phyloP scores from a whole-genome alignment of 1,140 invertebrate genomes.

The Contarinia nasturtii region DNA sequence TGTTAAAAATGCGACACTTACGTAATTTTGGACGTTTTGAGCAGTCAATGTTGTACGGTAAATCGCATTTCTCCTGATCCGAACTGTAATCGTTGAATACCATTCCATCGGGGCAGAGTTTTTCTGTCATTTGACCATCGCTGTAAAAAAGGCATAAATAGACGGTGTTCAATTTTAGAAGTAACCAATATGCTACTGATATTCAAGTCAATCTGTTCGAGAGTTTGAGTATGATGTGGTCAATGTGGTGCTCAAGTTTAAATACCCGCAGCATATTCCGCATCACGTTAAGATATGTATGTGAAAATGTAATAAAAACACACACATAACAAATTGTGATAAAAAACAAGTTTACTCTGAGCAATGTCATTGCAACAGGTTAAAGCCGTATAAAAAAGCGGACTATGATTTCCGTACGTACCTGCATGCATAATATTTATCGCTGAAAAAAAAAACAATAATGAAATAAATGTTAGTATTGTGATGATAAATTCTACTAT shows the following conservation, averaged over 20 bases:
- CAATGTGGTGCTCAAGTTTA: no score
- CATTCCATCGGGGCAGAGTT: conserved; percentile 75
- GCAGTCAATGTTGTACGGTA: conserved; percentile 74
- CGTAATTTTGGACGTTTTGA: conserved; percentile 51
- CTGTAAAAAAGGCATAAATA: conserved; percentile 19
- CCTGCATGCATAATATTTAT: conserved; percentile 75
- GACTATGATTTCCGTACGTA: conserved; percentile 12
- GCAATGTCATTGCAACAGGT: not conserved
- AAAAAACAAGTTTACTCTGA: not conserved
- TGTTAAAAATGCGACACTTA: conserved; percentile 38
- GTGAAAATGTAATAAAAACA: not conserved
- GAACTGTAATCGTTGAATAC: conserved; percentile 75
- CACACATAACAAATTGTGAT: no score
- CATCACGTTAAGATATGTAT: not conserved
- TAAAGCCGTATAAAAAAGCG: no score
- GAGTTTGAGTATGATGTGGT: no score
- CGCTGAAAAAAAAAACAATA: no score
- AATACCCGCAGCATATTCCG: not conserved
- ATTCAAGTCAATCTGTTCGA: not conserved
- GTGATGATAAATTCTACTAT: no score
- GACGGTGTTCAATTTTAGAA: no score
- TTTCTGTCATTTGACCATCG: conserved; percentile 47
- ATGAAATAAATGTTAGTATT: no score
- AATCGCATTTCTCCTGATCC: conserved; percentile 68
- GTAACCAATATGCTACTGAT: no score